Evolutionary conservation across 30 jellyfish, hydroid and myxozoan species (phyloP).

Genomic region (Haliclystus octoradiatus): DNA sequence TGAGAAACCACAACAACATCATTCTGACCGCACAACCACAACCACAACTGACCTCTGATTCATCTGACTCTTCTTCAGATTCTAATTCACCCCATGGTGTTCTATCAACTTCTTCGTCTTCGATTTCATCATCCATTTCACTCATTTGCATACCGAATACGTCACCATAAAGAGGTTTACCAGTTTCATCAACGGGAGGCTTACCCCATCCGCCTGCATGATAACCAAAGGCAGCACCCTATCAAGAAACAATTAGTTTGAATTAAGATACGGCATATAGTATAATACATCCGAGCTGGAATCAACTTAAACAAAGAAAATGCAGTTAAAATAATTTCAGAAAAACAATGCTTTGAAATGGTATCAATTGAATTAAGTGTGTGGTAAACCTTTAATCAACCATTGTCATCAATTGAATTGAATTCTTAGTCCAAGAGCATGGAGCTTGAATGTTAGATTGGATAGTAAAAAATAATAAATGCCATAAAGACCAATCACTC

Average conservation of each 20-base stretch:
- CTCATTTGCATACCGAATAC: conserved; percentile 88
- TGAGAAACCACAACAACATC: too few relatives aligned
- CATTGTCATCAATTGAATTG: not conserved
- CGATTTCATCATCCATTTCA: conserved; percentile 47
- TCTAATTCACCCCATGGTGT: conserved; percentile 99
- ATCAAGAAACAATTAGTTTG: not conserved
- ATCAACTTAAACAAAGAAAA: too few relatives aligned
- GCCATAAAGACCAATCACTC: not conserved
- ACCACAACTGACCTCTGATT: conserved; percentile 63
- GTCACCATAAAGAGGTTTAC: conserved; percentile 99
- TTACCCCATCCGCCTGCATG: conserved; percentile 99
- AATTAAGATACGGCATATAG: too few relatives aligned
- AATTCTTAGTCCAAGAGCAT: not conserved
- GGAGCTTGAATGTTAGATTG: too few relatives aligned
- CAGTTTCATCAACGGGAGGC: conserved; percentile 99
- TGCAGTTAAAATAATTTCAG: too few relatives aligned
- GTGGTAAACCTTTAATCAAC: not conserved
- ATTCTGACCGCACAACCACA: too few relatives aligned
- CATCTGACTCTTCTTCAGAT: conserved; percentile 88
- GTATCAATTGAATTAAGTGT: not conserved
- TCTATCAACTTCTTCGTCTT: conserved; percentile 82
- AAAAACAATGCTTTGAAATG: not conserved
- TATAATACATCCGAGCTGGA: too few relatives aligned
- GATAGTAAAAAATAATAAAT: not conserved
- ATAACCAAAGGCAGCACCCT: conserved; percentile 99